Evolutionary conservation across 2,888 invertebrate genomes (phyloP).

Genomic region (Leuctra nigra): DNA sequence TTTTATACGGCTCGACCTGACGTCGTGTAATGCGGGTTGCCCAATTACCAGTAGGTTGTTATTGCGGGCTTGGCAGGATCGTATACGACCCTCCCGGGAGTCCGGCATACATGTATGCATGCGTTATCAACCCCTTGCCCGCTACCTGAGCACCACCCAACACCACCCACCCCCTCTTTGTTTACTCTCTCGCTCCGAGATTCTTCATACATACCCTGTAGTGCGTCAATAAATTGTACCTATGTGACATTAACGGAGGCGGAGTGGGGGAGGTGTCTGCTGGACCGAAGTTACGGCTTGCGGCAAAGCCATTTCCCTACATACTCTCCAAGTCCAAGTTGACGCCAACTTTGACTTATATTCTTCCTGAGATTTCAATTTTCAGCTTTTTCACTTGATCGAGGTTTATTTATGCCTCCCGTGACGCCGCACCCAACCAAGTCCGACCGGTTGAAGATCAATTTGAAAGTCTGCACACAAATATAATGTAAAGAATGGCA

Average conservation of each 20-base stretch:
- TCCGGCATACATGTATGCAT: conserved; percentile 9
- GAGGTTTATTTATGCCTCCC: too few species aligned
- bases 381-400: background rate
- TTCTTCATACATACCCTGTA: background rate
- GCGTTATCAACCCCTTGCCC: conserved; percentile 4
- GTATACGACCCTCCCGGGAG: background rate
- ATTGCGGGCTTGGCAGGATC: background rate
- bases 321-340: background rate
- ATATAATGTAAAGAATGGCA: too few species aligned
- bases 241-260: background rate
- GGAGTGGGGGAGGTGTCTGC: too few species aligned
- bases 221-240: background rate
- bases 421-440: too few species aligned
- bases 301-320: background rate
- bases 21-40: background rate
- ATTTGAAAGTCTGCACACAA: too few species aligned
- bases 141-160: background rate
- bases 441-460: too few species aligned
- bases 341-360: background rate
- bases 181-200: background rate
- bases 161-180: background rate
- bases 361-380: background rate
- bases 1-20: background rate
- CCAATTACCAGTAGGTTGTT: conserved; percentile 1
- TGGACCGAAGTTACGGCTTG: background rate